Percentiles rank a stretch among this genome's conserved stretches.
Conservation (phyloP, 2,888 invertebrate genomes). For the Diabrotica balteata region DNA sequence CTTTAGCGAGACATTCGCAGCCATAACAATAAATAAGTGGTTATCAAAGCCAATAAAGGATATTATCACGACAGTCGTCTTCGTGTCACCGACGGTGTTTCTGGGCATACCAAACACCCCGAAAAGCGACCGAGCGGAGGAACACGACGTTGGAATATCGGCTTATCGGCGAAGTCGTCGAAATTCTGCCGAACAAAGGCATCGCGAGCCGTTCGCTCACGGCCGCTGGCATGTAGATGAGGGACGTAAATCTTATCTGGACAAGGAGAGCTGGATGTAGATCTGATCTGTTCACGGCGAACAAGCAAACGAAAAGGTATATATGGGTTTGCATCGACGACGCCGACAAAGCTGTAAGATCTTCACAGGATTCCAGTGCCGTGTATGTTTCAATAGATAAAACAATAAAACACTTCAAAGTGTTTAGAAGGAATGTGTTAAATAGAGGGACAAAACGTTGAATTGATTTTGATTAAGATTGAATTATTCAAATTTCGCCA, state of each 20-base stretch:
- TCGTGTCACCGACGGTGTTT: conserved; percentile 1
- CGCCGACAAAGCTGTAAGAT: conserved; percentile 34
- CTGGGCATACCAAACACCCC: conserved; percentile 3
- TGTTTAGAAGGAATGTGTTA: no score
- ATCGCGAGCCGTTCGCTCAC: conserved; percentile 3
- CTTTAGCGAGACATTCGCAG: neutral
- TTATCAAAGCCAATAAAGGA: conserved; percentile 6
- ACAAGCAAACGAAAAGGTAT: conserved; percentile 28
- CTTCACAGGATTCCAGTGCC: conserved; percentile 34
- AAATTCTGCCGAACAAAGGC: conserved; percentile 34
- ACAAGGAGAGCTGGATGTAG: conserved; percentile 7
- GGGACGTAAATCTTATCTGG: conserved; percentile 33
- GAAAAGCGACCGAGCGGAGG: conserved; percentile 5
- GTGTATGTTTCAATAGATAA: neutral
- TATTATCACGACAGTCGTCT: conserved; percentile 4
- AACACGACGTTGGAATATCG: conserved; percentile 18
- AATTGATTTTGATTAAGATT: no score
- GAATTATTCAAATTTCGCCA: no score
- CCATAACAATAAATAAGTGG: conserved; percentile 6
- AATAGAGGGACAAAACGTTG: no score
- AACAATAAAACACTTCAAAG: no score
- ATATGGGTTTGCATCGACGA: conserved; percentile 23
- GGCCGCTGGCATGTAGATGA: conserved; percentile 14
- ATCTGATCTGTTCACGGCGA: conserved; percentile 27
- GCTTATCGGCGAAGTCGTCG: conserved; percentile 29